These are phyloP conservation scores for Agrochola lota DNA, from an alignment of 2,888 invertebrate genomes.

Conservation along the genomic window DNA sequence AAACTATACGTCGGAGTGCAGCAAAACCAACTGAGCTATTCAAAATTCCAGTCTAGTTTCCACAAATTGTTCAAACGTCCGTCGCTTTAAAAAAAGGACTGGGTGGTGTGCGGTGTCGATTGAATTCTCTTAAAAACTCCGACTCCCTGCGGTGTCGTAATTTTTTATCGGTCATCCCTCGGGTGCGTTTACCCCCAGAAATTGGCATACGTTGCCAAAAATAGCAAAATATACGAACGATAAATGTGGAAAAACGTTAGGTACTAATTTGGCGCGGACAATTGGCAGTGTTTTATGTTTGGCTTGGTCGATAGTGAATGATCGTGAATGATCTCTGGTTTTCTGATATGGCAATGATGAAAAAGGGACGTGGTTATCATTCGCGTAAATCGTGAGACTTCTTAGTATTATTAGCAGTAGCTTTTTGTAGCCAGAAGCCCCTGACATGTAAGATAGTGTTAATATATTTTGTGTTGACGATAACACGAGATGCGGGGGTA, in stretches of 20 bases:
- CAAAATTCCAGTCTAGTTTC: constrained; percentile 75
- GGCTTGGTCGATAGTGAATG: not conserved
- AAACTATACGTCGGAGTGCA: constrained; percentile 43
- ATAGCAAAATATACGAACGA: constrained; percentile 50
- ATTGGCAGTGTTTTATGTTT: constrained; percentile 43
- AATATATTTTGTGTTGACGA: not conserved
- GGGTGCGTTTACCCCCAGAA: constrained; percentile 75
- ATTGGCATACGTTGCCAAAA: constrained; percentile 68
- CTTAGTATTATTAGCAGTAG: not conserved
- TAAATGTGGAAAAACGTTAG: constrained; percentile 46
- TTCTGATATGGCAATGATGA: not conserved
- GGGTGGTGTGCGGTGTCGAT: constrained; percentile 72
- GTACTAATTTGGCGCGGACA: constrained; percentile 49
- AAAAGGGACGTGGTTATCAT: not conserved
- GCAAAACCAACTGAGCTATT: constrained; percentile 65
- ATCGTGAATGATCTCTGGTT: constrained; percentile 18
- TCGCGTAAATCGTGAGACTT: not conserved
- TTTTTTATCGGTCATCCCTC: constrained; percentile 79
- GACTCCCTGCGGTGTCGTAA: constrained; percentile 75
- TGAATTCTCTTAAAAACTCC: constrained; percentile 76
- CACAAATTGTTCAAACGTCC: constrained; percentile 76
- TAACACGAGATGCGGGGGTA: not conserved
- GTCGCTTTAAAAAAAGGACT: constrained; percentile 73
- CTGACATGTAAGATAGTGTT: not conserved
- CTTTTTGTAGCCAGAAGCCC: not conserved